Conservation (phyloP, 2,888 invertebrate genomes). For the Rhopalosiphum nymphaeae region DNA sequence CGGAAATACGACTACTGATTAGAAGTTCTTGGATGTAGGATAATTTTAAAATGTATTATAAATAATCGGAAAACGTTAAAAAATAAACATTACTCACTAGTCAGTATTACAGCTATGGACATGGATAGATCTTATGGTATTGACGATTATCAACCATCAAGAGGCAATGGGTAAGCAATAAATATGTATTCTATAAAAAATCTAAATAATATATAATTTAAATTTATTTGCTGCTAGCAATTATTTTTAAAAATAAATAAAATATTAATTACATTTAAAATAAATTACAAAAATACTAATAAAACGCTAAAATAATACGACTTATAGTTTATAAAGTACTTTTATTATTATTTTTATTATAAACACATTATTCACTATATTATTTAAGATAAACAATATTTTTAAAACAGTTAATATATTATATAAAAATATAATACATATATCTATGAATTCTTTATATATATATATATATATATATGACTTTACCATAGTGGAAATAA, state of each 20-base stretch:
- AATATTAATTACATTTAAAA: not conserved
- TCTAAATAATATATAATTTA: not conserved
- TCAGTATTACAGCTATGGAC: conserved; percentile 5
- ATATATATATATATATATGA: too few species aligned
- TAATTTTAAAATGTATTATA: conserved; percentile 28
- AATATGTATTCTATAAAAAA: not conserved
- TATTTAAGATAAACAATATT: not conserved
- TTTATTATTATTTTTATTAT: not conserved
- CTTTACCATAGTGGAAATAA: not conserved
- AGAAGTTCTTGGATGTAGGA: not conserved
- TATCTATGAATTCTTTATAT: not conserved
- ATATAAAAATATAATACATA: not conserved
- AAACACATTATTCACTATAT: not conserved
- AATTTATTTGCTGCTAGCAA: not conserved
- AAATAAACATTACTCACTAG: conserved; percentile 39
- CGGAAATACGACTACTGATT: conserved; percentile 24
- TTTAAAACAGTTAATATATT: not conserved
- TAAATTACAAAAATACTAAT: not conserved
- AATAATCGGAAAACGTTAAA: not conserved
- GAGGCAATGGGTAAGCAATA: conserved; percentile 49
- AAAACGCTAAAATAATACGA: not conserved
- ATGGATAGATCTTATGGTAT: conserved; percentile 50
- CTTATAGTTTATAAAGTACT: not conserved
- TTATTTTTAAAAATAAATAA: not conserved
- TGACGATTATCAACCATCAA: conserved; percentile 51